Conservation (phyloP, 2,113 vertebrate species). For the Mesocricetus auratus region DNA sequence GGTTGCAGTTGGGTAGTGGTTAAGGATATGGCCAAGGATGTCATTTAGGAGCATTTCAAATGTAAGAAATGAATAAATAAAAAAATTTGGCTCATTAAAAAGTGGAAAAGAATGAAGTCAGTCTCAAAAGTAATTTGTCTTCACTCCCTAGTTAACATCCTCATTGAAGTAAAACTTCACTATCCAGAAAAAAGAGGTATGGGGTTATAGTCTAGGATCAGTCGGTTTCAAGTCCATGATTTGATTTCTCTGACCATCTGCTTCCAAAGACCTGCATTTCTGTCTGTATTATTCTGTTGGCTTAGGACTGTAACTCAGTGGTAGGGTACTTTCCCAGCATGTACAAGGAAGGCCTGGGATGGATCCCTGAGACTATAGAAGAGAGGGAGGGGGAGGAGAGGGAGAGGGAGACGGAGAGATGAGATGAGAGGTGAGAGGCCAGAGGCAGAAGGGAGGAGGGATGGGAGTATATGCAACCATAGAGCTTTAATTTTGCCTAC, state of each 20-base stretch:
- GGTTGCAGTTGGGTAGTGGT: not conserved
- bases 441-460: not conserved
- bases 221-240: not conserved
- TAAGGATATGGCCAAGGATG: not conserved
- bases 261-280: not conserved
- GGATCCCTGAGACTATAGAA: not conserved
- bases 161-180: too few species aligned
- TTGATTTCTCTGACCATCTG: not conserved
- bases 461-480: not conserved
- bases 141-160: not conserved
- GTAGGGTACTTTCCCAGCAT: not conserved
- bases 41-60: not conserved
- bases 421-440: too few species aligned
- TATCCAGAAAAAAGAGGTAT: accelerated
- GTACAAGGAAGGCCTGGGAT: not conserved
- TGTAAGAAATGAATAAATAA: not conserved
- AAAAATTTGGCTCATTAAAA: not conserved
- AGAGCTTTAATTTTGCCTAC: not conserved
- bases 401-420: not conserved
- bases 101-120: not conserved
- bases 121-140: too few species aligned
- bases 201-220: accelerated
- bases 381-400: not conserved
- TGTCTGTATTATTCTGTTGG: not conserved
- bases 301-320: not conserved